Percentiles rank a stretch among this genome's conserved stretches.
Conservation (phyloP, 2,888 invertebrate species). For the Nemotelus pantherinus region DNA sequence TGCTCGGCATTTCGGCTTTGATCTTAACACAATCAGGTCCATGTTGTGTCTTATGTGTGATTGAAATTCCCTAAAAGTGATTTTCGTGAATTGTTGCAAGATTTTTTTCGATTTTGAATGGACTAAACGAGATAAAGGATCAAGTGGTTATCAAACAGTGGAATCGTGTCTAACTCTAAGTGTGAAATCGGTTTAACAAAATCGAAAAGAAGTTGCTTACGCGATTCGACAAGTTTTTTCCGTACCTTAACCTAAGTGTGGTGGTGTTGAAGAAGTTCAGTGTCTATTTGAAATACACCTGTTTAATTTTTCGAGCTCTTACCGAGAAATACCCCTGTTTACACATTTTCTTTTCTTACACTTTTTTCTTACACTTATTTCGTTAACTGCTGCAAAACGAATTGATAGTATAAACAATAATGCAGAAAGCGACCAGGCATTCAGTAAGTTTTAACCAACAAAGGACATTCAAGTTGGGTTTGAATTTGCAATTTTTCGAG, state of each 20-base stretch:
- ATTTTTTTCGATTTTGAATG: too few species aligned
- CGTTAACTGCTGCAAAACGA: not conserved
- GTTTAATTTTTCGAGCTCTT: not conserved
- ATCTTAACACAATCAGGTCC: constrained; percentile 12
- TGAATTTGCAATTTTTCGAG: not conserved
- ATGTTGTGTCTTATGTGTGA: constrained; percentile 2
- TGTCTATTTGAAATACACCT: not conserved
- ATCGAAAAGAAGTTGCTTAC: too few species aligned
- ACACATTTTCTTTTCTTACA: not conserved
- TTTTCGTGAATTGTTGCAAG: too few species aligned
- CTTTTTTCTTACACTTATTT: not conserved
- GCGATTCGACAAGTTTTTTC: too few species aligned
- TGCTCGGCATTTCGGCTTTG: constrained; percentile 20
- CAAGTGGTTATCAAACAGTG: too few species aligned
- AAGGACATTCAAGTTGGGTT: not conserved
- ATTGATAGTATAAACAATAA: constrained; percentile 1
- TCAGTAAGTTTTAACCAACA: constrained; percentile 14
- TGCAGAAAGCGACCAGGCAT: constrained; percentile 18
- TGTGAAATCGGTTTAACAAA: too few species aligned
- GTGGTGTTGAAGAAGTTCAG: constrained; percentile 3
- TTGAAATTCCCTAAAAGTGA: not conserved
- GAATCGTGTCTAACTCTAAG: too few species aligned
- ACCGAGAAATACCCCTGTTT: not conserved
- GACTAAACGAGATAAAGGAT: too few species aligned
- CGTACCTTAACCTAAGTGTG: not conserved